Conservation (phyloP, 2,797 vertebrate genomes). For the Chiloscyllium punctatum region DNA sequence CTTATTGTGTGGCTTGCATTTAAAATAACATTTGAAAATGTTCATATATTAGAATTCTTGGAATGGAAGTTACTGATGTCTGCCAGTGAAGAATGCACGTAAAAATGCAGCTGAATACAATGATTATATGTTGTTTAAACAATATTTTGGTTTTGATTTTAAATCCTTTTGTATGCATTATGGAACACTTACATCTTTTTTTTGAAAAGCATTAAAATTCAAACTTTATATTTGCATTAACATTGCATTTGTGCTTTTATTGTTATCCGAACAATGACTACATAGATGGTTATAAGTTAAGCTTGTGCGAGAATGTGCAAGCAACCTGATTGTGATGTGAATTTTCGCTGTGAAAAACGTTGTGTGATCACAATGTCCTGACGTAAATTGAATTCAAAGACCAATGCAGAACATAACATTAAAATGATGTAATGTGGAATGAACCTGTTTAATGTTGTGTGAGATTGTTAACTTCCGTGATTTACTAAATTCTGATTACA, state of each 20-base stretch:
- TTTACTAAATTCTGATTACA: not conserved
- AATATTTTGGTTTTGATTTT: slow-evolving; percentile 15
- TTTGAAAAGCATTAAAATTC: slow-evolving; percentile 14
- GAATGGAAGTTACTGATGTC: not conserved
- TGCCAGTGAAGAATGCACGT: not conserved
- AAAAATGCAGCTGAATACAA: slow-evolving; percentile 7
- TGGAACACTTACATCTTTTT: not conserved
- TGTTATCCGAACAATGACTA: not conserved
- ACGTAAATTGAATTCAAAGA: not conserved
- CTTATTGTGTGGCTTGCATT: slow-evolving; percentile 32
- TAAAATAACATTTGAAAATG: slow-evolving; percentile 11
- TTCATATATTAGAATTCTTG: not conserved
- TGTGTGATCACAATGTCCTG: not conserved
- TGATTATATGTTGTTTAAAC: not conserved
- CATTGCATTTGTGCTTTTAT: not conserved
- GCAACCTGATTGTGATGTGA: not conserved
- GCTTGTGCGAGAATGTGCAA: not conserved
- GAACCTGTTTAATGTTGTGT: not conserved
- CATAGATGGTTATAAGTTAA: not conserved
- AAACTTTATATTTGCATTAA: slow-evolving; percentile 24
- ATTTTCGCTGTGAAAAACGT: not conserved
- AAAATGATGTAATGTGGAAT: not conserved
- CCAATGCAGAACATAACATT: not conserved
- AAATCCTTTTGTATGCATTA: not conserved
- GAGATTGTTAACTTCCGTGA: not conserved